Base-by-base conservation (phyloP, 2,113 vertebrate species). In the Hylia prasina region DNA sequence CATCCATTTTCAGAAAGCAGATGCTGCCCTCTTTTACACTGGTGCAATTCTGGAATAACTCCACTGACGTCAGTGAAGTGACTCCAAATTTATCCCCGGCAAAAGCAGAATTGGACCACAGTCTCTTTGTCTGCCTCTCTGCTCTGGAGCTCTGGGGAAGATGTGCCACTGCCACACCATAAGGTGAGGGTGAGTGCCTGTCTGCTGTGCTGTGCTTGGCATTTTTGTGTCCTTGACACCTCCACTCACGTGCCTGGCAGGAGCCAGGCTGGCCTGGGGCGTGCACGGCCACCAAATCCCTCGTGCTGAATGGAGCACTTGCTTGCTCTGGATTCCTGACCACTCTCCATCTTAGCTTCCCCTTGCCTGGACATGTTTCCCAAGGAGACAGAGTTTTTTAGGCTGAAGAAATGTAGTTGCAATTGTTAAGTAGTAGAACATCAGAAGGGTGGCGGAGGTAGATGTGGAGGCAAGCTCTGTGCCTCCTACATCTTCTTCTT, bases 1-100 rank as follows among this genome's bases (percentile, higher is more conserved):
- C 95, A 94, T 23, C 97, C 96, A 96, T 97, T 97, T 97, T 97
- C 94, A 97, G 94, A 97, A 98, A 97, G 96, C 97, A 97, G 97
- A 96, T 96, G 96, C 91, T 95, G 92, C 84, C 91, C 96, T 96
- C 80, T 82, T 95, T 95, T 93, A 92, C 42, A 79, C 14, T 65
- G 70, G 72, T 89, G 73, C 82, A 51, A 79, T 97, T 97, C 90
- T 92, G 89, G 92, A 94, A 94, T 94, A 96, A 85, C 85, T 96
- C 56, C 90, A 50, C 94, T 94, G 94, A 96, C 73, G 72, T 96
- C 94, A 93, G 88, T 89, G 90, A 94, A 97, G 77, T 92, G 82
- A 95, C 93, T 93, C 94, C 95, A 97, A 90, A 95, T 96, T 96
- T 96, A 96, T 94, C 90, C 82, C 68, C 1, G 0, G 53, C 31